These are phyloP conservation scores for Luffia ferchaultella DNA, from an alignment of 2,888 invertebrate species.

Conservation along the genomic window DNA sequence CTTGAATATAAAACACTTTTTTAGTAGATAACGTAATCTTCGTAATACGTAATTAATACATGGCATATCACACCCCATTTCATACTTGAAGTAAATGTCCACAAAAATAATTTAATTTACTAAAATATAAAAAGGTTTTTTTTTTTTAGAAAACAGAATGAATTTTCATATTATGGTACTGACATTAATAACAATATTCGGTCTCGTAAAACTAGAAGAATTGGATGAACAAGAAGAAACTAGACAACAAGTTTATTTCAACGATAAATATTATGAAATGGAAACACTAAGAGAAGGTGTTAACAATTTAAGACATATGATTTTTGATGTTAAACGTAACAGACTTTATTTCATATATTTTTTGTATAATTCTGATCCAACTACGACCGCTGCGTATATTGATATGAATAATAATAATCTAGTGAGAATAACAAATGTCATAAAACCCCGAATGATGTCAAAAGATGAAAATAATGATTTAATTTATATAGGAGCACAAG, in stretches of 20 bases:
- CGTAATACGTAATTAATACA: no score
- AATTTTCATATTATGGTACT: neutral
- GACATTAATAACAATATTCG: neutral
- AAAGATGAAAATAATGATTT: slow-evolving; percentile 36
- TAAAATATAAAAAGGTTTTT: neutral
- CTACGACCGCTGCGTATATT: slow-evolving; percentile 30
- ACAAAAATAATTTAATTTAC: neutral
- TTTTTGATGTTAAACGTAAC: slow-evolving; percentile 36
- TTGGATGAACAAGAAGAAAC: neutral
- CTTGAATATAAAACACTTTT: no score
- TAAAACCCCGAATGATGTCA: slow-evolving; percentile 43
- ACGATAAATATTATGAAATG: slow-evolving; percentile 35
- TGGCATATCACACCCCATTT: no score
- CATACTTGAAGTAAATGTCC: no score
- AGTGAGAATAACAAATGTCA: slow-evolving; percentile 34
- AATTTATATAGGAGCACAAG: slow-evolving; percentile 39
- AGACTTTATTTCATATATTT: slow-evolving; percentile 44
- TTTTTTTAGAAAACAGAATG: neutral
- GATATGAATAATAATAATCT: slow-evolving; percentile 27
- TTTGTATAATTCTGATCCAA: slow-evolving; percentile 26
- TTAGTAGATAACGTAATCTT: no score
- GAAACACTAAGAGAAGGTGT: slow-evolving; percentile 44
- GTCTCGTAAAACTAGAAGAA: neutral
- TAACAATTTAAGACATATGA: slow-evolving; percentile 34
- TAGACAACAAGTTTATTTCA: slow-evolving; percentile 19